Evolutionary conservation across 2,113 vertebrate genomes (phyloP).

Genomic region (Apistogramma diplotaenia): DNA sequence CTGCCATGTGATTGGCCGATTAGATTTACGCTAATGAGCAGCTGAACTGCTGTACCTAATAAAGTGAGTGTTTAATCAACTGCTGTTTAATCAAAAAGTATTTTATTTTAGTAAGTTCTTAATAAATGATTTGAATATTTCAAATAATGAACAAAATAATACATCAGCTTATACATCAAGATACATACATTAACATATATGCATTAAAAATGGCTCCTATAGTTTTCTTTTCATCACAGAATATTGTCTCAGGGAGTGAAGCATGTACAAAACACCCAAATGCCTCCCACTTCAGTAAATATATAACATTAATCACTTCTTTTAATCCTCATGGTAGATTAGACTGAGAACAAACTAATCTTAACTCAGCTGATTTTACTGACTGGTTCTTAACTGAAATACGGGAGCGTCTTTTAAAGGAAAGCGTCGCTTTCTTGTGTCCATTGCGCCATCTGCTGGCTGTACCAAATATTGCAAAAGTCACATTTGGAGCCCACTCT

Average conservation of each 20-base stretch:
- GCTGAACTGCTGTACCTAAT: background rate
- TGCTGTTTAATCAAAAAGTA: background rate
- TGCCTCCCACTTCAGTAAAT: too few relatives aligned
- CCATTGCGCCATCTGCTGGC: conserved; percentile 13
- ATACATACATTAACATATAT: too few relatives aligned
- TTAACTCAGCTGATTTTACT: background rate
- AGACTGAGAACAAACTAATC: background rate
- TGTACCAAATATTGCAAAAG: background rate
- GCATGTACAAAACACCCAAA: too few relatives aligned
- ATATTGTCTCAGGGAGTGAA: too few relatives aligned
- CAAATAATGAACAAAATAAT: background rate
- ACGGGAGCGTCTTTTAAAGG: background rate
- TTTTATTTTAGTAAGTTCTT: background rate
- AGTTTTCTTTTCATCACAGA: too few relatives aligned
- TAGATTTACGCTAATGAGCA: background rate
- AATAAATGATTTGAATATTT: background rate
- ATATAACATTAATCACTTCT: too few relatives aligned
- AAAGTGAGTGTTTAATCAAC: background rate
- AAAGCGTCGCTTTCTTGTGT: background rate
- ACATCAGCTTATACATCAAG: background rate
- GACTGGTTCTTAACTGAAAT: background rate
- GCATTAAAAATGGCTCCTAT: background rate
- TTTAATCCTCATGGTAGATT: too few relatives aligned
- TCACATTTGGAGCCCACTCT: background rate
- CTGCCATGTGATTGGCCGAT: background rate